A percentile compares a stretch with the other conserved stretches of the same genome.
Evolutionary conservation across 2,797 vertebrate species (phyloP).

Genomic region (Limnodromus scolopaceus): DNA sequence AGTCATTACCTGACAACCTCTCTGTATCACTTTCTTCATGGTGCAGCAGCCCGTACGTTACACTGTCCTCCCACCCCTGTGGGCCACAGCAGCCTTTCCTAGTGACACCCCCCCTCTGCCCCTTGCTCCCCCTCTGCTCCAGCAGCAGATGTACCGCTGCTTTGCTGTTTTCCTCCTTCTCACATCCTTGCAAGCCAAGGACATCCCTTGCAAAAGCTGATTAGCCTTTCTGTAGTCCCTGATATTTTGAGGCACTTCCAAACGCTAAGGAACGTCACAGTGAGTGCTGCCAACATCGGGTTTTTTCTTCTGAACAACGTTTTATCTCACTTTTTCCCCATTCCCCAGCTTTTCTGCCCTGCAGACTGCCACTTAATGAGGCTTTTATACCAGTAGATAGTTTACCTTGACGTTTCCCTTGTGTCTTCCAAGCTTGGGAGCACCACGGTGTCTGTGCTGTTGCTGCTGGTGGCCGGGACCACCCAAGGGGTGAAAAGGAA

Average conservation of each 20-base stretch:
- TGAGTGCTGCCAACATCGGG: not conserved
- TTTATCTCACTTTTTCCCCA: not conserved
- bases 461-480: not conserved
- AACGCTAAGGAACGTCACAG: fast-evolving
- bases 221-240: not conserved
- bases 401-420: not conserved
- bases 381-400: too few species aligned
- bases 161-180: not conserved
- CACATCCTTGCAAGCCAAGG: not conserved
- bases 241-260: not conserved
- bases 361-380: not conserved
- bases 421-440: too few species aligned
- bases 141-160: fast-evolving
- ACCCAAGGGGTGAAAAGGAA: not conserved
- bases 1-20: not conserved
- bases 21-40: not conserved
- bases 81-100: not conserved
- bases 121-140: not conserved
- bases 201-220: not conserved
- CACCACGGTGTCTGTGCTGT: fast-evolving
- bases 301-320: not conserved
- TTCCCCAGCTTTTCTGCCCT: not conserved
- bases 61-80: not conserved
- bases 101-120: fast-evolving
- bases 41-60: not conserved